Base-by-base conservation (phyloP, 2,888 invertebrate species). In the Dichetophora obliterata region DNA sequence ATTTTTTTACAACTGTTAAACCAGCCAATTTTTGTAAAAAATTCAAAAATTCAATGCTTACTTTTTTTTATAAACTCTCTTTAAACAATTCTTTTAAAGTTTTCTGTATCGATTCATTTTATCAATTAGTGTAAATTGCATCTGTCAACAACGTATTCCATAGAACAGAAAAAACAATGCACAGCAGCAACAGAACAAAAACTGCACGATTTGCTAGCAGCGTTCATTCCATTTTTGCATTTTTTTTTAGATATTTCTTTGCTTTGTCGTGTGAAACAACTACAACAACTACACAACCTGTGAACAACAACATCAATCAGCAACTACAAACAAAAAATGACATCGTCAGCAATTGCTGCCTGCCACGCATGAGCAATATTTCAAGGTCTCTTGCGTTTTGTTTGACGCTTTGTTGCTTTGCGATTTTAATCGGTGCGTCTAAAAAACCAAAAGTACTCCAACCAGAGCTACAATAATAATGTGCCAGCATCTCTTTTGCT, bases 361-460 rank as follows among this genome's bases (percentile, higher is more conserved):
- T 4, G 52, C 50, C 59, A 54, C 24, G 75, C 69, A 59, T 59
- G 69, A 74, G 57, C 75, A 75, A 68, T 34, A 75, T 68, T 68
- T 68, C 68, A 68, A 75, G 69, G 75, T 75, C 59, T 59, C 54
- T 5, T 59, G 59, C 71, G 16, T 59, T 22, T 66, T 66, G 11
- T 37, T 37, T 63, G 31, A 24, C 50, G 57, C 19, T 70, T 70
- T 69, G 50, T 69, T 22, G 52, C 69, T 22, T 43, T 54, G 24
- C 69, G 69, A 27, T 63, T 63, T 63, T 63, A 54, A 63, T 63
- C 31, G 63, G 66, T 11, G 34, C 43, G 43, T 37, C 31, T 9
- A 65, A 8, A 48, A 22, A 24, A 59, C 0, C 0, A n/a, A 4
- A 68, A 5, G 4, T 8, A 43, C 66, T 22, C 5, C 19, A 66